A percentile compares a stretch with the other conserved stretches of the same genome.
Conservation (phyloP, 2,888 invertebrate species). For the Himalopsyche japonica region DNA sequence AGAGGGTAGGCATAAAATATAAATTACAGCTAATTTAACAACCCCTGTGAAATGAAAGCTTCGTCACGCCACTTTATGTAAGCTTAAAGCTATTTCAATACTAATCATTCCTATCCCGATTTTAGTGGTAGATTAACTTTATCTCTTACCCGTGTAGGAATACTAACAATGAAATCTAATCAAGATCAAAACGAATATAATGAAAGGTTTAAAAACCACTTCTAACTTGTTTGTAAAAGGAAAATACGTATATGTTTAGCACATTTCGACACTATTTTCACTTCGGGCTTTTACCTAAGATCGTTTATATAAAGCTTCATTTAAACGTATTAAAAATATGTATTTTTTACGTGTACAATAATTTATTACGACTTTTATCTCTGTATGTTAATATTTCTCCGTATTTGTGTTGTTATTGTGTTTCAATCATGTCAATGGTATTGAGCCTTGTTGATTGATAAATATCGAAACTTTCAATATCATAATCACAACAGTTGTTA, state of each 20-base stretch:
- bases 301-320: not conserved
- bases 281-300: not conserved
- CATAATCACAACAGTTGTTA: no score
- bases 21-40: no score
- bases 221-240: not conserved
- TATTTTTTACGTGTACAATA: no score
- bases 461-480: no score
- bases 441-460: no score
- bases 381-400: no score
- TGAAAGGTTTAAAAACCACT: not conserved
- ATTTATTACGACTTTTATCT: no score
- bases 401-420: no score
- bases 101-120: not conserved
- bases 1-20: no score
- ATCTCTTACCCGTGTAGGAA: not conserved
- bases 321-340: not conserved
- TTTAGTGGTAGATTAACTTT: not conserved
- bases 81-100: not conserved
- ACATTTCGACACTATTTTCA: not conserved
- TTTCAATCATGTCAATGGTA: no score
- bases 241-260: not conserved
- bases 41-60: no score
- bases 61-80: no score
- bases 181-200: not conserved
- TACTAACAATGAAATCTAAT: not conserved